Percentiles rank a stretch among this genome's conserved stretches.
Conservation (phyloP, 2,888 invertebrate genomes). For the Gasteruption jaculator region DNA sequence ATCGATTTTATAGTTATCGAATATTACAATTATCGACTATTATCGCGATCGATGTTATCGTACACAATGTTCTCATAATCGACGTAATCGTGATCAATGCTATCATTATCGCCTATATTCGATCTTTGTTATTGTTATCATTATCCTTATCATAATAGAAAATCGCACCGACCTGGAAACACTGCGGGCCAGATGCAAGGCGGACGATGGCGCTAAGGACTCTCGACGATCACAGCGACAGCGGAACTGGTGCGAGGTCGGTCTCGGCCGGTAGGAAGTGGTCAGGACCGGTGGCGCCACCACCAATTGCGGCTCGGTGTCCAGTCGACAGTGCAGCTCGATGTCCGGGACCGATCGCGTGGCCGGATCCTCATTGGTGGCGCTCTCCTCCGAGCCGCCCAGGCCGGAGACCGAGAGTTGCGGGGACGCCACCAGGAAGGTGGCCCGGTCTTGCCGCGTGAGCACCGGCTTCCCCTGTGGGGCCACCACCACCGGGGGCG, state of each 20-base stretch:
- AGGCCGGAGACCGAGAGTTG: slow-evolving; percentile 65
- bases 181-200: slow-evolving; percentile 75
- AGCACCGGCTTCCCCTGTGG: slow-evolving; percentile 66
- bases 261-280: slow-evolving; percentile 26
- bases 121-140: too few species aligned
- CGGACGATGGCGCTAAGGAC: slow-evolving; percentile 74
- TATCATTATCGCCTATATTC: too few species aligned
- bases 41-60: too few species aligned
- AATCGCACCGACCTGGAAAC: slow-evolving; percentile 62
- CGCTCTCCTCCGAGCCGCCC: slow-evolving; percentile 76
- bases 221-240: slow-evolving; percentile 74
- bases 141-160: too few species aligned
- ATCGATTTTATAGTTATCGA: too few species aligned
- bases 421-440: slow-evolving; percentile 66
- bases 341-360: slow-evolving; percentile 78
- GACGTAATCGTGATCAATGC: too few species aligned
- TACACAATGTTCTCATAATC: too few species aligned
- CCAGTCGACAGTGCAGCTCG: slow-evolving; percentile 70
- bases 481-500: slow-evolving; percentile 48
- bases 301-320: slow-evolving; percentile 47
- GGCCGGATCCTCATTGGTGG: slow-evolving; percentile 65
- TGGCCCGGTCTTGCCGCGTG: slow-evolving; percentile 83
- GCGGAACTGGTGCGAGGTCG: slow-evolving; percentile 49
- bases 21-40: too few species aligned
- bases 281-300: slow-evolving; percentile 17